Evolutionary conservation across 2,888 invertebrate genomes (phyloP).

Genomic region (Lomographa bimaculata): DNA sequence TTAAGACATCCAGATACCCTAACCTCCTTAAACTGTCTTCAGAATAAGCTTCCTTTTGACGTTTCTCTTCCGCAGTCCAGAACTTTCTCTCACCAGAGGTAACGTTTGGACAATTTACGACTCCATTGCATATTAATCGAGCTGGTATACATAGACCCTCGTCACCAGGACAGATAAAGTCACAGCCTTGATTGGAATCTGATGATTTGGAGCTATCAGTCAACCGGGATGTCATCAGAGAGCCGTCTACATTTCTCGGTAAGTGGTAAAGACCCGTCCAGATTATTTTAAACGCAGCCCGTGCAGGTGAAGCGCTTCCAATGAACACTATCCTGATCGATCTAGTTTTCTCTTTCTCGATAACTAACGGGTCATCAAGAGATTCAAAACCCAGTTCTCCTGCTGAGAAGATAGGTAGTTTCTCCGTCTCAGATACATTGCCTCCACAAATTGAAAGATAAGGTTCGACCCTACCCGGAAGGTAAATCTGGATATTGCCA

Average conservation of each 20-base stretch:
- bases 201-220: slow-evolving; percentile 82
- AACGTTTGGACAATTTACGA: slow-evolving; percentile 92
- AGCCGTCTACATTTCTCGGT: slow-evolving; percentile 92
- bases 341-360: slow-evolving; percentile 84
- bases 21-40: slow-evolving; percentile 84
- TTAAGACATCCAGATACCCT: slow-evolving; percentile 79
- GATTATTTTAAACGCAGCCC: slow-evolving; percentile 93
- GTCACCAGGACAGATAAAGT: slow-evolving; percentile 94
- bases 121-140: slow-evolving; percentile 93
- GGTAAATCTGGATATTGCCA: slow-evolving; percentile 92
- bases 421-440: slow-evolving; percentile 91
- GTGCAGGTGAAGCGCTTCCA: slow-evolving; percentile 90
- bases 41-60: slow-evolving; percentile 81
- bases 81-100: slow-evolving; percentile 79
- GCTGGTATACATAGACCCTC: slow-evolving; percentile 92
- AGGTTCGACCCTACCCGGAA: slow-evolving; percentile 88
- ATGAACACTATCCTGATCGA: slow-evolving; percentile 89
- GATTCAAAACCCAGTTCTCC: slow-evolving; percentile 88
- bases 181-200: slow-evolving; percentile 85
- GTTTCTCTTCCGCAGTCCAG: slow-evolving; percentile 75
- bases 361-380: slow-evolving; percentile 78
- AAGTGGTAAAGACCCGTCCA: slow-evolving; percentile 96
- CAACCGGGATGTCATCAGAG: slow-evolving; percentile 89
- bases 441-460: slow-evolving; percentile 93
- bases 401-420: slow-evolving; percentile 91